Conservation (phyloP, 1,140 invertebrate genomes). For the Thaumatotibia leucotreta region DNA sequence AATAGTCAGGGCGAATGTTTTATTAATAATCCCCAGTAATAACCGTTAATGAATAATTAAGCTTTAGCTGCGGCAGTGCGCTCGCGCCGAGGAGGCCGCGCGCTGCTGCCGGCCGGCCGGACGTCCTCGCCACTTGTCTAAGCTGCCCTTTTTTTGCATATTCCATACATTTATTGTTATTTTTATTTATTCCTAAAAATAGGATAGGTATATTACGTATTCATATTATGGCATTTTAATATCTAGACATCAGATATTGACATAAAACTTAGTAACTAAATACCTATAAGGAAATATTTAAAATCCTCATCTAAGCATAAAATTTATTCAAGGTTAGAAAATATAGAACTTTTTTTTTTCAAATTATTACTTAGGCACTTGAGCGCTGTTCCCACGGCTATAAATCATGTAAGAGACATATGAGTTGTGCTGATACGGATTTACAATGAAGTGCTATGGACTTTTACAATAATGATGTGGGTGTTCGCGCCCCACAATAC, state of each 20-base stretch:
- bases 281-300: no score
- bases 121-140: background rate
- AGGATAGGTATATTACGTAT: no score
- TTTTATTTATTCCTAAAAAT: no score
- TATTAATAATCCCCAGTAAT: slow-evolving; percentile 70
- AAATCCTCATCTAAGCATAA: no score
- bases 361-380: background rate
- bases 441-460: slow-evolving; percentile 60
- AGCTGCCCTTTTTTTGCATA: no score
- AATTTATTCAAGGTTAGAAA: no score
- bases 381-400: slow-evolving; percentile 59
- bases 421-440: slow-evolving; percentile 62
- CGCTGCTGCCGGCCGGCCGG: slow-evolving; percentile 19
- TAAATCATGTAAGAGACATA: slow-evolving; percentile 67
- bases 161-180: no score
- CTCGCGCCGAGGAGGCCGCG: slow-evolving; percentile 25
- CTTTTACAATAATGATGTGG: slow-evolving; percentile 71
- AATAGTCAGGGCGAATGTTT: slow-evolving; percentile 75
- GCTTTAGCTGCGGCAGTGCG: slow-evolving; percentile 48
- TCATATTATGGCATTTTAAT: no score
- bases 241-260: no score
- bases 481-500: slow-evolving; percentile 56
- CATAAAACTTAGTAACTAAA: no score
- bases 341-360: background rate
- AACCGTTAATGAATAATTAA: slow-evolving; percentile 74